These are phyloP conservation scores for Fragum fragum DNA, from an alignment of 2,888 invertebrate species.

Conservation along the genomic window DNA sequence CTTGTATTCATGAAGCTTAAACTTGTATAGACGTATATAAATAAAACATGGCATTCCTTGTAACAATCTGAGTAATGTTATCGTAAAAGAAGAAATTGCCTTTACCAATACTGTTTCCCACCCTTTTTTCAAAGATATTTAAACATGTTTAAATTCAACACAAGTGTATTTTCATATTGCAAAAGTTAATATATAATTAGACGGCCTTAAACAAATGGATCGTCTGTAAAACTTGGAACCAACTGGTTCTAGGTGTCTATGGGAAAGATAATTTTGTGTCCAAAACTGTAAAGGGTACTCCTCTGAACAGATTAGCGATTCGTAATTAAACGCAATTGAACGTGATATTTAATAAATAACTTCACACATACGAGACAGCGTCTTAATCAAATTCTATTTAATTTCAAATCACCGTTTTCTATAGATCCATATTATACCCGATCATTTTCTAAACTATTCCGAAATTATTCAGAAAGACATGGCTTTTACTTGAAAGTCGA, in stretches of 20 bases:
- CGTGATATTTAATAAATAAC: constrained; percentile 26
- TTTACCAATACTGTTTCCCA: too few species aligned
- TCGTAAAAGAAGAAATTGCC: too few species aligned
- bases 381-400: constrained; percentile 27
- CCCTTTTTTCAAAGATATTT: too few species aligned
- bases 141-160: too few species aligned
- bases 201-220: too few species aligned
- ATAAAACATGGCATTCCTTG: too few species aligned
- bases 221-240: not conserved
- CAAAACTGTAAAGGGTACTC: not conserved
- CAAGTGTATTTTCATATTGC: too few species aligned
- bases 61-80: too few species aligned
- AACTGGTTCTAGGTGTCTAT: not conserved
- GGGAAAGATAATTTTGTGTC: too few species aligned
- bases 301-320: constrained; percentile 18
- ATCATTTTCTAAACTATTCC: constrained; percentile 22
- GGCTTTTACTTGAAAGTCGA: constrained; percentile 19
- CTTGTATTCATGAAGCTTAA: too few species aligned
- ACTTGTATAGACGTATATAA: too few species aligned
- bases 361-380: constrained; percentile 22
- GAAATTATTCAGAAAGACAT: constrained; percentile 16
- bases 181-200: too few species aligned
- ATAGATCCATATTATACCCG: constrained; percentile 6
- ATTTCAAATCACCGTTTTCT: constrained; percentile 15
- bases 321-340: constrained; percentile 21